Conservation (phyloP, 2,888 invertebrate genomes). For the Bhutanitis thaidina region DNA sequence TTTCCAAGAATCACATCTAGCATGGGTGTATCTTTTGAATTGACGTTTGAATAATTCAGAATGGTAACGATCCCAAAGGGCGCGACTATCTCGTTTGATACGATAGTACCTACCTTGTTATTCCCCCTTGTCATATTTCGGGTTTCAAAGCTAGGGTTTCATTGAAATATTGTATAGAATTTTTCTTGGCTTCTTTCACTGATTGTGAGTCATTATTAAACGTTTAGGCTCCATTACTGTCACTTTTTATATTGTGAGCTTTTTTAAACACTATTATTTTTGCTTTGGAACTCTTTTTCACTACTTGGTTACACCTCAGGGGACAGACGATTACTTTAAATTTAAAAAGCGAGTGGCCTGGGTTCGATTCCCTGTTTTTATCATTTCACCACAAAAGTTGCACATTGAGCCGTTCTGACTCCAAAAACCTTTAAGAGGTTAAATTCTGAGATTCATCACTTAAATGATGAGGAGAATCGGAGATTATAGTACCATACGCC, state of each 20-base stretch:
- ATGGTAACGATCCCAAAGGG: slow-evolving; percentile 20
- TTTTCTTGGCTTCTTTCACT: slow-evolving; percentile 39
- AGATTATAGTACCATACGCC: too few species aligned
- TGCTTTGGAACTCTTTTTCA: too few species aligned
- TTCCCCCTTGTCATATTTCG: slow-evolving; percentile 31
- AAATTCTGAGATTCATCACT: too few species aligned
- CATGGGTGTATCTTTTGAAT: slow-evolving; percentile 8
- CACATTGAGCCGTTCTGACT: too few species aligned
- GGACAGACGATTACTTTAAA: too few species aligned
- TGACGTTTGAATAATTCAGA: slow-evolving; percentile 22
- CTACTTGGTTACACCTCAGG: too few species aligned
- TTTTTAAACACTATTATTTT: too few species aligned
- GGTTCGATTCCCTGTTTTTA: too few species aligned
- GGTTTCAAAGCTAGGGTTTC: slow-evolving; percentile 27
- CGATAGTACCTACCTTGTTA: slow-evolving; percentile 29
- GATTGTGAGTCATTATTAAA: slow-evolving; percentile 31
- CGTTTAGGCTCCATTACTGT: not conserved
- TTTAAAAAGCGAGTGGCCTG: too few species aligned
- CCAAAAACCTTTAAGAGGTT: too few species aligned
- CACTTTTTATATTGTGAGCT: not conserved
- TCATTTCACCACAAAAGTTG: too few species aligned
- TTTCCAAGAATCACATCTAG: not conserved
- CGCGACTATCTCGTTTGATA: slow-evolving; percentile 17
- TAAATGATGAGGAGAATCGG: too few species aligned
- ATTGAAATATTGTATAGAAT: slow-evolving; percentile 36